These are phyloP conservation scores for Dolomedes plantarius DNA, from an alignment of 2,888 invertebrate species.

Conservation along the genomic window DNA sequence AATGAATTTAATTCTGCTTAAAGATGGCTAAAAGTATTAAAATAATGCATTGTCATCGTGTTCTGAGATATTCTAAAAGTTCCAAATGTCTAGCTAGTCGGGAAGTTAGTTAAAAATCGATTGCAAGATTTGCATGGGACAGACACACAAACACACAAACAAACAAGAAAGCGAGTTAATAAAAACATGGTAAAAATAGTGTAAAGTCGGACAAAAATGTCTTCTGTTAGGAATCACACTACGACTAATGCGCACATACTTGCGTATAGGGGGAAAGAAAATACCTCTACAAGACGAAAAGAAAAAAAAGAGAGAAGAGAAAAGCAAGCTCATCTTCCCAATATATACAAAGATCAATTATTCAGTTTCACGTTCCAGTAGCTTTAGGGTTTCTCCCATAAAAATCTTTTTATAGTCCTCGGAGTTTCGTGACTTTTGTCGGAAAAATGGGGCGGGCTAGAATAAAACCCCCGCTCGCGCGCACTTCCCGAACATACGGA, in stretches of 20 bases:
- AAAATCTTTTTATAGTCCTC: constrained; percentile 64
- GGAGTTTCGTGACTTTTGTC: constrained; percentile 57
- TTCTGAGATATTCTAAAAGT: too few species aligned
- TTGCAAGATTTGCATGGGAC: too few species aligned
- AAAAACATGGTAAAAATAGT: too few species aligned
- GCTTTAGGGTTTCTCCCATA: constrained; percentile 54
- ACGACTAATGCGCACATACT: too few species aligned
- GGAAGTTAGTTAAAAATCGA: too few species aligned
- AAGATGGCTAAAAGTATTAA: too few species aligned
- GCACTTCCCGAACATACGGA: constrained; percentile 15
- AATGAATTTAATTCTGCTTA: too few species aligned
- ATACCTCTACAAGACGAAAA: neutral
- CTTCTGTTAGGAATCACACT: too few species aligned
- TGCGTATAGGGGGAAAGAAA: neutral
- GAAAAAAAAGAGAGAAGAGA: neutral
- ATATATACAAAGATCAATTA: constrained; percentile 67
- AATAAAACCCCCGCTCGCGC: neutral
- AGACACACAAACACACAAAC: too few species aligned
- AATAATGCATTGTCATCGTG: too few species aligned
- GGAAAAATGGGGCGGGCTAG: constrained; percentile 13
- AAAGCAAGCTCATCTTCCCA: constrained; percentile 25
- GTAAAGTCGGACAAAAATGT: neutral
- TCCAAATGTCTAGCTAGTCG: too few species aligned
- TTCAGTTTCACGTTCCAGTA: constrained; percentile 70
- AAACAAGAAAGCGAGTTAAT: too few species aligned